Base-by-base conservation (phyloP, 2,888 invertebrate genomes). In the Pyrrhopygopsis socrates region DNA sequence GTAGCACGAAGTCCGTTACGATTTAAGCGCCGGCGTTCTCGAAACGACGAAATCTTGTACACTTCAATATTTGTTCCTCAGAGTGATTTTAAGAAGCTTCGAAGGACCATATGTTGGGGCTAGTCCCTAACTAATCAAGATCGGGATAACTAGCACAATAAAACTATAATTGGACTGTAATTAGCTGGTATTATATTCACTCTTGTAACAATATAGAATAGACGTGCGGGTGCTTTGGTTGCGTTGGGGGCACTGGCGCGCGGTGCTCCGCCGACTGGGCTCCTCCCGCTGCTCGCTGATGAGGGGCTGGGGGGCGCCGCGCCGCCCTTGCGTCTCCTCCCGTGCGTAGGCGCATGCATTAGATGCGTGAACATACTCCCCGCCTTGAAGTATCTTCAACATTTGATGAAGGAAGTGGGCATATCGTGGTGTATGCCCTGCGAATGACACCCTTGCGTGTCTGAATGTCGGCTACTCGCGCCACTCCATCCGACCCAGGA, bases 1-100 rank as follows among this genome's bases (percentile, higher is more conserved):
- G 34, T n/a, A 18, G 74, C 74, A 15, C 74, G 34, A 58, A 74
- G 74, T 67, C 67, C 67, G 67, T 67, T 67, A n/a, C 54, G n/a
- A n/a, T 54, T 5, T 20, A 54, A 54, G 54, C 54, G 54, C n/a
- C 54, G 54, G 9, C 60, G 60, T 60, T 60, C 27, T 60, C 60
- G 60, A 60, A 60, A 54, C 54, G 54, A 54, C 54, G 54, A 34
- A 54, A 18, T 45, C 45, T 45, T 45, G 11, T 18, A 11, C 3
- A 4, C 6, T 15, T 6, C 6, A 45, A 45, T 45, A 45, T 15
- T 45, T 18, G 45, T 13, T 45, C 45, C 18, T 45, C 11, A 45
- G 8, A 38, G 38, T 45, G 45, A 18, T 18, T 18, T 4, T 6
- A 45, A 45, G 45, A 45, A 18, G 45, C n/a, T 11, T 45, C 18